phyloP scores from a whole-genome alignment of 2,113 vertebrate species.

The Brachypodius melanocephalos region DNA sequence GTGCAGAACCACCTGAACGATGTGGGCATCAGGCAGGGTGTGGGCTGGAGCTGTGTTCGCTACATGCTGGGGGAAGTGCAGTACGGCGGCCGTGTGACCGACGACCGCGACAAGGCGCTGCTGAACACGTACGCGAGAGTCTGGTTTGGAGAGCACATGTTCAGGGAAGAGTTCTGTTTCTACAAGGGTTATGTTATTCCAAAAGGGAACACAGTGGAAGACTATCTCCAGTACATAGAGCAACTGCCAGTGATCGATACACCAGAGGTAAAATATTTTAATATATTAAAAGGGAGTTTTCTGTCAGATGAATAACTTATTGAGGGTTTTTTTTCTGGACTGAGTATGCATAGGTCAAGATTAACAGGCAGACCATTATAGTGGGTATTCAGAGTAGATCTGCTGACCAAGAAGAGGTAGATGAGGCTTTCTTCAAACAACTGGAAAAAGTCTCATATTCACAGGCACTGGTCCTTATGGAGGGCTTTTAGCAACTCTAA shows the following conservation, averaged over 20 bases:
- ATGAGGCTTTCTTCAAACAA: not conserved
- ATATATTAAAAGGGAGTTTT: not conserved
- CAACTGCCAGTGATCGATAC: slow-evolving; percentile 76
- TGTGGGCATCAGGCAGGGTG: slow-evolving; percentile 68
- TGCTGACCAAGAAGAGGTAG: not conserved
- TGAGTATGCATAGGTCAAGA: not conserved
- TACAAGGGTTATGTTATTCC: slow-evolving; percentile 79
- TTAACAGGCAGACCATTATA: not conserved
- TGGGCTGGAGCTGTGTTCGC: slow-evolving; percentile 81
- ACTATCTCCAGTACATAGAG: slow-evolving; percentile 80
- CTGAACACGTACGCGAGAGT: slow-evolving; percentile 80
- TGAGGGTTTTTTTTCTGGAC: not conserved
- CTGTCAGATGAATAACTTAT: not conserved
- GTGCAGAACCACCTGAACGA: slow-evolving; percentile 83
- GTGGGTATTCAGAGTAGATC: not conserved
- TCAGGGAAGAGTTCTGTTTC: slow-evolving; percentile 78
- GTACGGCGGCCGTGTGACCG: slow-evolving; percentile 83
- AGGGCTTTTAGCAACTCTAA: not conserved
- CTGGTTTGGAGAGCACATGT: slow-evolving; percentile 84
- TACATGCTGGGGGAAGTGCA: slow-evolving; percentile 87
- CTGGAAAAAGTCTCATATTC: not conserved
- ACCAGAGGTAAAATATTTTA: slow-evolving; percentile 75
- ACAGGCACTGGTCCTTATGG: not conserved
- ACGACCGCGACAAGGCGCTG: slow-evolving; percentile 81
- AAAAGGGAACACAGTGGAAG: slow-evolving; percentile 71